Evolutionary conservation across 2,797 vertebrate species (phyloP), one percentile per base, ranked within the genome.

Genomic region (Pampus argenteus): DNA sequence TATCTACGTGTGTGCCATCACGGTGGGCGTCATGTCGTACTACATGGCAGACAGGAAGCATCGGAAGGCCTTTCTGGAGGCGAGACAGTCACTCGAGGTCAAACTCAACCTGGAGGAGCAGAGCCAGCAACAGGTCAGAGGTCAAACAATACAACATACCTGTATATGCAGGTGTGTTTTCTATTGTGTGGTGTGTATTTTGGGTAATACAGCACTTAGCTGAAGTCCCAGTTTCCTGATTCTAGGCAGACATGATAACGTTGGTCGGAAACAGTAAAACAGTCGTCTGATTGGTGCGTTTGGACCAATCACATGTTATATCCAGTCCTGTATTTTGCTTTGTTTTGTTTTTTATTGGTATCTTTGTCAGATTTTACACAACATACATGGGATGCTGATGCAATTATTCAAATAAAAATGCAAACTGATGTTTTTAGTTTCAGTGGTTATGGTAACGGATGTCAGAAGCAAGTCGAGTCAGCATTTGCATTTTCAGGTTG

Each of bases 101-200:
- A 99, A 98, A 89, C 96, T 99, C 61, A 99, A 98, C 89, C 92
- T 98, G 86, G 97, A 99, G 91, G 98, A 99, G 83, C 98, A 99
- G 91, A 98, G 98, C 85, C 97, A 97, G 88, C 98, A 99, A 86
- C 97, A 98, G 97, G 97, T 98, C 73, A 85, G 86, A 66, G 31
- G 22, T 56, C 59, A 48, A 31, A 23, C 49, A 18, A 0, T 2
- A 11, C 14, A 28, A 51, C 25, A 40, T 31, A 48, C 7, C 59
- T 8, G 0, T 42, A n/a, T 60, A 31, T 20, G 13, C n/a, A 14
- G 29, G 23, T 40, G 7, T 50, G 25, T 48, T 65, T n/a, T n/a
- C n/a, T n/a, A n/a, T n/a, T n/a, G n/a, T n/a, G n/a, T n/a, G n/a
- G n/a, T n/a, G n/a, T n/a, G n/a, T n/a, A n/a, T n/a, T n/a, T n/a